Conservation (phyloP, 1,140 invertebrate species). For the Pseudobourletiella spinata region DNA sequence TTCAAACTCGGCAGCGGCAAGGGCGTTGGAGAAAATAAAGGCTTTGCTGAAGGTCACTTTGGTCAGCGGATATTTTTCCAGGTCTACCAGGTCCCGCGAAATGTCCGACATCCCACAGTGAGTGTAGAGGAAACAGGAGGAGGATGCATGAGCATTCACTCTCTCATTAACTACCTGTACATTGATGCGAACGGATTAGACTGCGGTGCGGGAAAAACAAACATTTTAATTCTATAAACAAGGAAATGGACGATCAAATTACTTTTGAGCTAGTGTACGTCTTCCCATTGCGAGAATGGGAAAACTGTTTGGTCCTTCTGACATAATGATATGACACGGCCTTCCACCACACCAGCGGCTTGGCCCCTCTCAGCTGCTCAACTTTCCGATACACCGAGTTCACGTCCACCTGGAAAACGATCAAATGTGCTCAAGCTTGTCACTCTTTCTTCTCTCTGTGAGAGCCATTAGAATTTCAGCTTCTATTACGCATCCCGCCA, state of each 20-base stretch:
- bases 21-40: conserved; percentile 69
- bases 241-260: conserved; percentile 32
- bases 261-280: conserved; percentile 66
- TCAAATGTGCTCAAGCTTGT: too few relatives aligned
- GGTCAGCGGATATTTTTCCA: conserved; percentile 60
- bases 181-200: too few relatives aligned
- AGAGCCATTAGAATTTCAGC: too few relatives aligned
- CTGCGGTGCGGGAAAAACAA: conserved; percentile 23
- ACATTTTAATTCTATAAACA: neutral
- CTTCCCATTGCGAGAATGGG: conserved; percentile 70
- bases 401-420: conserved; percentile 54
- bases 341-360: conserved; percentile 81
- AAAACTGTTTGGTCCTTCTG: conserved; percentile 61
- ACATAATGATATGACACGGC: conserved; percentile 80
- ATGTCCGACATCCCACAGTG: conserved; percentile 70
- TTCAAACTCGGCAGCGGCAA: conserved; percentile 72
- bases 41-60: conserved; percentile 69
- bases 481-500: too few relatives aligned
- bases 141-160: conserved; percentile 69
- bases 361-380: conserved; percentile 56
- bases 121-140: conserved; percentile 66
- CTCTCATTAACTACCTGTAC: too few relatives aligned
- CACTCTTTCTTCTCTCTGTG: too few relatives aligned
- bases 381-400: conserved; percentile 58
- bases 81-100: conserved; percentile 59